Evolutionary conservation across 2,888 invertebrate genomes (phyloP).

Genomic region (Lasioglossum pauxillum): DNA sequence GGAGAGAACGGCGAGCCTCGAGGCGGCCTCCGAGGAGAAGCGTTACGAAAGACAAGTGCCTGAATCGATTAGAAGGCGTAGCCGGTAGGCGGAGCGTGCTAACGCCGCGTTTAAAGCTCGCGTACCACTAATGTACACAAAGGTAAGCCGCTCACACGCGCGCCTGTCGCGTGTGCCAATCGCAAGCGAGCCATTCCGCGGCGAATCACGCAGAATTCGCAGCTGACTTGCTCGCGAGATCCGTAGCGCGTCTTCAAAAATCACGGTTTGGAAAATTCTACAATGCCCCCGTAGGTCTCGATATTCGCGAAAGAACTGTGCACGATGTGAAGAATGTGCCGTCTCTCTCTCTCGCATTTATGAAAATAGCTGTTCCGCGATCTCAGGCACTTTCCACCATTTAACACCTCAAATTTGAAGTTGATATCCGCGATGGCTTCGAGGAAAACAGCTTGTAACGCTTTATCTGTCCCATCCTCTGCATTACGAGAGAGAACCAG

Average conservation of each 20-base stretch:
- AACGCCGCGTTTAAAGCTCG: conserved; percentile 69
- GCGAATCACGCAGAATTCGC: not conserved
- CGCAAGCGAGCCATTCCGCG: not conserved
- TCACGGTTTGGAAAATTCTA: not conserved
- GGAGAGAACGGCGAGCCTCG: not conserved
- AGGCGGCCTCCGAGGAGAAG: conserved; percentile 43
- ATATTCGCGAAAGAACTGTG: not conserved
- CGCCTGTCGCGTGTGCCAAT: conserved; percentile 39
- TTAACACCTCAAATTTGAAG: not conserved
- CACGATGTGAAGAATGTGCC: no score
- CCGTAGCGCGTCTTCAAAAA: no score
- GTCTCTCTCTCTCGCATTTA: not conserved
- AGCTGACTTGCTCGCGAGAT: not conserved
- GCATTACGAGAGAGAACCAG: not conserved
- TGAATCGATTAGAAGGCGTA: conserved; percentile 81
- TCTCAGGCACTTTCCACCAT: not conserved
- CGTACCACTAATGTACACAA: conserved; percentile 66
- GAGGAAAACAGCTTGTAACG: not conserved
- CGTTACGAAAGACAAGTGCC: conserved; percentile 71
- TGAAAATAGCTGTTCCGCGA: not conserved
- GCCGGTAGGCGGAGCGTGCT: conserved; percentile 79
- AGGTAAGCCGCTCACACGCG: conserved; percentile 22
- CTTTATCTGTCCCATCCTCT: not conserved
- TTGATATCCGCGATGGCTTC: not conserved
- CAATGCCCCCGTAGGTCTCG: not conserved